Evolutionary conservation across 92 coral and sea anemone genomes (phyloP), one percentile per base, ranked within the genome.

Genomic region (Micromussa lordhowensis): DNA sequence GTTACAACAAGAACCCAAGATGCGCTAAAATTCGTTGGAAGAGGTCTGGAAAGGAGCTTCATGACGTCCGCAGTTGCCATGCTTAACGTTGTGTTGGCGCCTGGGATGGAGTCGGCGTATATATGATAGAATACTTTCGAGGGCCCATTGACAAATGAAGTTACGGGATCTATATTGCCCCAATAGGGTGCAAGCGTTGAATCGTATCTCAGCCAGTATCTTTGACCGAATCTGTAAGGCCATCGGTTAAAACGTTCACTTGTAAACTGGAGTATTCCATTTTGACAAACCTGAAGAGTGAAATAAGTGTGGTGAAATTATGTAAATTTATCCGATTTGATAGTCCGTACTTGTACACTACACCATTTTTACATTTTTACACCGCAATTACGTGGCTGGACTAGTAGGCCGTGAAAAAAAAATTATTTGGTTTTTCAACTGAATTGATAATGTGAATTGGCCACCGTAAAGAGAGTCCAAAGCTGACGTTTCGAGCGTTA

Each of bases 1-100:
- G 92, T 89, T 13, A 84, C 92, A 66, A 89, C 92, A 57, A 90
- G 81, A 13, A 85, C 85, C 92, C 92, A 90, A 29, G 92, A 68
- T 26, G 92, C 89, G 19, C 58, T 63, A 30, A 90, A 90, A 22
- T 31, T 49, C 71, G 91, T 88, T 72, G 87, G 75, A 34, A 88
- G 81, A 72, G 86, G 69, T 21, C 79, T 54, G 15, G 75, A 40
- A 13, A 80, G 51, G 8, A 88, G 81, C 40, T 29, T 81, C 16
- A 13, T 64, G 61, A 85, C 86, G 17, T 90, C 89, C 16, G 54
- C 26, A 31, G 89, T 69, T 28, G 90, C 92, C 38, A 69, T 70
- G 18, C 7, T 49, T 48, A 90, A 73, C 6, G 80, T 82, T 69
- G 54, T 32, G 44, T 54, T 51, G 5, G 79, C n/a, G 7, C 71